Conservation (phyloP, 2,888 invertebrate genomes). For the Drosophila macrospina region DNA sequence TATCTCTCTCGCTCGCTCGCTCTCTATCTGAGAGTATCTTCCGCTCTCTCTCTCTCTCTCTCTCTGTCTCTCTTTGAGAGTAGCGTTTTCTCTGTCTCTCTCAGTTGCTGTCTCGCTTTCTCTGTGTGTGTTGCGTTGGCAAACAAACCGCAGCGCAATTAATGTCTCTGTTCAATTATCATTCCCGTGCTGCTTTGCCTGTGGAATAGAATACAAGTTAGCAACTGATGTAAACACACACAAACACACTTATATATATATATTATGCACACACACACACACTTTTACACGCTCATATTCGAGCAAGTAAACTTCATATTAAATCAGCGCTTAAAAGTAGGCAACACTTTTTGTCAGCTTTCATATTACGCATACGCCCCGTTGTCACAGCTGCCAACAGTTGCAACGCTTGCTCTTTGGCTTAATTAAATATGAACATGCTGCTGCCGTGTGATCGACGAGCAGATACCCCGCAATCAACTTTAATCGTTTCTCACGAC, state of each 20-base stretch:
- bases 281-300: neutral
- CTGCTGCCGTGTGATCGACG: neutral
- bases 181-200: slow-evolving; percentile 60
- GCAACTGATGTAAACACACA: slow-evolving; percentile 25
- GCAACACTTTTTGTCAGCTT: slow-evolving; percentile 32
- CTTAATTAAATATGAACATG: slow-evolving; percentile 64
- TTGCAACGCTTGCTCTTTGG: slow-evolving; percentile 48
- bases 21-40: neutral
- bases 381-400: slow-evolving; percentile 54
- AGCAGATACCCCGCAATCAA: slow-evolving; percentile 14
- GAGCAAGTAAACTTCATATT: slow-evolving; percentile 29
- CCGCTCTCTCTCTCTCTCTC: neutral
- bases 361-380: slow-evolving; percentile 45
- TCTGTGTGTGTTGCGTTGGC: slow-evolving; percentile 43
- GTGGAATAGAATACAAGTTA: slow-evolving; percentile 38
- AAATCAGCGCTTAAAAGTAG: slow-evolving; percentile 44
- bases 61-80: slow-evolving; percentile 10
- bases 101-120: slow-evolving; percentile 1
- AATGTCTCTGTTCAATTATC: slow-evolving; percentile 71
- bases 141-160: slow-evolving; percentile 71
- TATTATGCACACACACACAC: neutral
- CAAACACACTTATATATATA: neutral
- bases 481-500: no score
- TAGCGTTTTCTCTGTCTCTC: slow-evolving; percentile 13
- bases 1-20: no score